Percentiles rank a stretch among this genome's conserved stretches.
Conservation (phyloP, 2,888 invertebrate genomes). For the Pelosia muscerda region DNA sequence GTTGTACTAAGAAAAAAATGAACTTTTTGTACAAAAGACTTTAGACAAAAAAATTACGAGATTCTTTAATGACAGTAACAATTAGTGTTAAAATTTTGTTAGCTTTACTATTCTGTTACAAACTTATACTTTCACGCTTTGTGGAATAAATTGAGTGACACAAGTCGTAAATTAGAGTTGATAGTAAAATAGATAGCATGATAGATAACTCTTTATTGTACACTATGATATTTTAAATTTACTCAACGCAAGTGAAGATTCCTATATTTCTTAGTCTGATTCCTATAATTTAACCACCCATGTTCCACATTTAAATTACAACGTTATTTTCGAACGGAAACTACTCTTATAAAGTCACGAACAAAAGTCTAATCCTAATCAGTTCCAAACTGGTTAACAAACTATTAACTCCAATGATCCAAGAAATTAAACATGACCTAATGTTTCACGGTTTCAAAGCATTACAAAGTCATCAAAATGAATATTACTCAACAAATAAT, state of each 20-base stretch:
- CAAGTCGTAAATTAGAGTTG: not conserved
- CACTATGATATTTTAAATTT: too few relatives aligned
- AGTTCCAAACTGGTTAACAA: not conserved
- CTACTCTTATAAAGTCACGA: not conserved
- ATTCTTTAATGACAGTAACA: slow-evolving; percentile 40
- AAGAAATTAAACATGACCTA: not conserved
- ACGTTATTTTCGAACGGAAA: not conserved
- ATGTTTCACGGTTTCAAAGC: not conserved
- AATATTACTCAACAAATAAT: not conserved
- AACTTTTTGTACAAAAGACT: slow-evolving; percentile 36
- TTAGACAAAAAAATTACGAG: slow-evolving; percentile 35
- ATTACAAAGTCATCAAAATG: slow-evolving; percentile 1
- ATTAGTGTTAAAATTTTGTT: slow-evolving; percentile 39
- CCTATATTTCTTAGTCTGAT: too few relatives aligned
- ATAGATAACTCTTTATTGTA: too few relatives aligned
- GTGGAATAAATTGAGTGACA: not conserved
- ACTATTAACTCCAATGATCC: not conserved
- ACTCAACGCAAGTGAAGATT: too few relatives aligned
- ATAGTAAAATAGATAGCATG: not conserved
- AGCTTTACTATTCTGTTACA: slow-evolving; percentile 8
- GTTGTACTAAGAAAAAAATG: slow-evolving; percentile 39
- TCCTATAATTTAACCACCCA: too few relatives aligned
- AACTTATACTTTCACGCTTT: not conserved
- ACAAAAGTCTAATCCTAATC: not conserved
- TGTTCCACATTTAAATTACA: too few relatives aligned